Evolutionary conservation across 2,113 vertebrate species (phyloP).

Genomic region (Sinocyclocheilus rhinocerous): DNA sequence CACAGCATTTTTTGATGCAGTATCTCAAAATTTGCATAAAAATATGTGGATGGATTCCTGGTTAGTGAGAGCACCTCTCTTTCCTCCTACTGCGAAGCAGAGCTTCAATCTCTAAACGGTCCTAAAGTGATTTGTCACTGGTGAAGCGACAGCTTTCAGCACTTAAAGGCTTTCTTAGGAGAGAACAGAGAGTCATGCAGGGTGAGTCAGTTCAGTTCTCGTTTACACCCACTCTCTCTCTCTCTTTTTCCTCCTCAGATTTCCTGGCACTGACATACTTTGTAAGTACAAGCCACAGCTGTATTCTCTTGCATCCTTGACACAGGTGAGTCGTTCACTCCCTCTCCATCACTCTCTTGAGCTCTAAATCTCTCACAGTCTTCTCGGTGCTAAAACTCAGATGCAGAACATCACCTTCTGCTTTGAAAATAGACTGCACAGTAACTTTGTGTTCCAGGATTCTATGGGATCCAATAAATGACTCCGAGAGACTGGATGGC

Average conservation of each 20-base stretch:
- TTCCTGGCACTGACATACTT: neutral
- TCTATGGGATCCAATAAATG: neutral
- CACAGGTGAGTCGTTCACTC: constrained; percentile 30
- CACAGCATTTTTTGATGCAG: neutral
- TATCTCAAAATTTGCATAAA: neutral
- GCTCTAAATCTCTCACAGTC: neutral
- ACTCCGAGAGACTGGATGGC: neutral
- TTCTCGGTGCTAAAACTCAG: neutral
- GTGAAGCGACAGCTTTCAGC: constrained; percentile 41
- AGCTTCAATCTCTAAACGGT: constrained; percentile 14
- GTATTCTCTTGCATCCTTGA: constrained; percentile 15
- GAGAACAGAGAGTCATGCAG: constrained; percentile 50
- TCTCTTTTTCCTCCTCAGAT: constrained; percentile 42
- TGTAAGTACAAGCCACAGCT: constrained; percentile 25
- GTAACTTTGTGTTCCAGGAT: neutral
- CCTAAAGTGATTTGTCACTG: constrained; percentile 28
- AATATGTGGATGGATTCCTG: neutral
- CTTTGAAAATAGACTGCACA: no score
- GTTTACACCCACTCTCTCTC: constrained; percentile 36
- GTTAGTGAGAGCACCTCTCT: neutral
- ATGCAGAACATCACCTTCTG: neutral
- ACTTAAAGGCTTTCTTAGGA: constrained; percentile 17
- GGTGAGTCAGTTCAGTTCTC: constrained; percentile 54
- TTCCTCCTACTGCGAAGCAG: neutral
- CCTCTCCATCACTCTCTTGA: neutral